Percentiles rank a stretch among this genome's conserved stretches.
phyloP scores from a whole-genome alignment of 2,888 invertebrate species.

The Branchellion lobata region DNA sequence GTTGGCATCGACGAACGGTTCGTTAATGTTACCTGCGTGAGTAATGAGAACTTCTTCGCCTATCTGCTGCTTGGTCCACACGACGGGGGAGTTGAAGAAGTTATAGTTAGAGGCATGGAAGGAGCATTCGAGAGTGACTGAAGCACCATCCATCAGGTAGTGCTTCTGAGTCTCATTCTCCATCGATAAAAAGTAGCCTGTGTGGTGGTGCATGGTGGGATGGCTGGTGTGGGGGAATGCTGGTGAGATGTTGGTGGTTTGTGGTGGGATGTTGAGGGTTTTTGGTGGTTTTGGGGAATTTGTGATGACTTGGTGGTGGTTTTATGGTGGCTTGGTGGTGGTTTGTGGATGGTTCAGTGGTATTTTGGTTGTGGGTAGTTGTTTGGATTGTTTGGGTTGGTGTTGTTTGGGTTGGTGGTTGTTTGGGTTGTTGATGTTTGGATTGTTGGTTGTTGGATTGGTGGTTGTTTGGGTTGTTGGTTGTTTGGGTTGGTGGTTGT shows the following conservation, averaged over 20 bases:
- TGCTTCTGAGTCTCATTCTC: slow-evolving; percentile 40
- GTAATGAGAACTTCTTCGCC: slow-evolving; percentile 48
- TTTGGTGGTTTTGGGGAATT: not conserved
- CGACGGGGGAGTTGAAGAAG: slow-evolving; percentile 47
- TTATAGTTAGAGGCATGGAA: slow-evolving; percentile 45
- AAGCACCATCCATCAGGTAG: slow-evolving; percentile 39
- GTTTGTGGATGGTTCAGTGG: too few relatives aligned
- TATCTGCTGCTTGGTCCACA: slow-evolving; percentile 50
- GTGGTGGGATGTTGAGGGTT: not conserved
- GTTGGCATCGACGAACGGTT: slow-evolving; percentile 47
- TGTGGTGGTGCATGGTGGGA: not conserved
- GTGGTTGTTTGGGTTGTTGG: too few relatives aligned
- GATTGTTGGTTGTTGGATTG: too few relatives aligned
- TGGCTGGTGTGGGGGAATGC: not conserved
- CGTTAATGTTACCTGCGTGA: slow-evolving; percentile 49
- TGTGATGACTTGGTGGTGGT: too few relatives aligned
- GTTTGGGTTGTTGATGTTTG: too few relatives aligned
- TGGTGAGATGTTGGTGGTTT: not conserved
- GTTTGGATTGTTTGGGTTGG: too few relatives aligned
- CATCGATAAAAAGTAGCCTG: slow-evolving; percentile 42
- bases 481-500: too few relatives aligned
- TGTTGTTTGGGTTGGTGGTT: too few relatives aligned
- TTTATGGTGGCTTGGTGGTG: too few relatives aligned
- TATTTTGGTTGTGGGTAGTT: too few relatives aligned
- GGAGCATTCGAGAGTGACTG: slow-evolving; percentile 42